Conservation (phyloP, 2,113 vertebrate species). For the Eretmochelys imbricata region DNA sequence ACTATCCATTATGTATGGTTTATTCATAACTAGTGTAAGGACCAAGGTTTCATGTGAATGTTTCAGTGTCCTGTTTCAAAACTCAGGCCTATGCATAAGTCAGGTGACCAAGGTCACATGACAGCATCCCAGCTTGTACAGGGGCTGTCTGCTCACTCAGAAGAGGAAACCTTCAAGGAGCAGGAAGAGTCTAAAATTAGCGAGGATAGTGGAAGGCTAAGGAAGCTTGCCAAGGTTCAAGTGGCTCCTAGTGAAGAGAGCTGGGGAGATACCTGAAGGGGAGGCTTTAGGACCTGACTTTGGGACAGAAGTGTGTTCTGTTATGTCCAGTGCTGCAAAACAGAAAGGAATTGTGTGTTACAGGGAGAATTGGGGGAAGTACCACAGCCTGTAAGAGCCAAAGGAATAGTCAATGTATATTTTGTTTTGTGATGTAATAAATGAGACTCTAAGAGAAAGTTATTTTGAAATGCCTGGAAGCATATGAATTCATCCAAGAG, state of each 20-base stretch:
- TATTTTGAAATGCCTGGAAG: background rate
- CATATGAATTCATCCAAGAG: background rate
- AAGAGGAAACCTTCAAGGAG: background rate
- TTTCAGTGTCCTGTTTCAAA: background rate
- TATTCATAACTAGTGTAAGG: fast-evolving
- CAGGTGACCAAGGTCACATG: background rate
- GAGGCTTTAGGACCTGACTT: background rate
- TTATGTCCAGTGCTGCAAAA: background rate
- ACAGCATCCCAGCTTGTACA: background rate
- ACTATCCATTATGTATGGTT: background rate
- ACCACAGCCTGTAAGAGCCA: background rate
- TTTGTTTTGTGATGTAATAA: background rate
- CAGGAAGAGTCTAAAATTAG: background rate
- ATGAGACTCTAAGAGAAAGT: background rate
- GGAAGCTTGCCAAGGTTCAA: background rate
- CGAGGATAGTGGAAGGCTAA: background rate
- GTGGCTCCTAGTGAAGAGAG: background rate
- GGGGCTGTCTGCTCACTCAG: background rate
- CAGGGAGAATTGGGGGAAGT: background rate
- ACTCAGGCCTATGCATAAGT: background rate
- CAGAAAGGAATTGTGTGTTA: background rate
- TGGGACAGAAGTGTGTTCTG: background rate
- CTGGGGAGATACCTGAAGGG: fast-evolving
- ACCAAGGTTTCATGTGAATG: background rate
- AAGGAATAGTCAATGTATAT: background rate